These are phyloP conservation scores for Eupleurogrammus muticus DNA, from an alignment of 2,797 vertebrate genomes.

Conservation along the genomic window DNA sequence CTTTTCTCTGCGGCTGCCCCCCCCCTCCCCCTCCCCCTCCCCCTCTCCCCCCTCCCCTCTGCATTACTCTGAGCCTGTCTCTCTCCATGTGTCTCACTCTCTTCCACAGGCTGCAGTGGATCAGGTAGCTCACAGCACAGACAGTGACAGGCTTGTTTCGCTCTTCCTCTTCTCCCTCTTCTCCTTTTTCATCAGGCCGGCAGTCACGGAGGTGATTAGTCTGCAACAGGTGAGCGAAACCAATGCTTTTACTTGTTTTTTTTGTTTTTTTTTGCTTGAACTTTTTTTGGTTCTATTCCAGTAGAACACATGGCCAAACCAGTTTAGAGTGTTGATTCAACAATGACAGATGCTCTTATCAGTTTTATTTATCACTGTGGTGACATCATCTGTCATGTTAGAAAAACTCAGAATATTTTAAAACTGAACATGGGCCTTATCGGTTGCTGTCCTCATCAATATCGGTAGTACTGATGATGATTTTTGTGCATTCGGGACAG, in stretches of 20 bases:
- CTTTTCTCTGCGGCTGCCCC: constrained; percentile 70
- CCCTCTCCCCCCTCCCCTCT: constrained; percentile 48
- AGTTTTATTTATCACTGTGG: constrained; percentile 4
- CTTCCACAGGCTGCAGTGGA: constrained; percentile 62
- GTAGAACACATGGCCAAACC: constrained; percentile 7
- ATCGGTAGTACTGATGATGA: too few species aligned
- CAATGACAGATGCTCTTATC: constrained; percentile 7
- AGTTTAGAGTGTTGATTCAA: not conserved
- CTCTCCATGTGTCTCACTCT: constrained; percentile 48
- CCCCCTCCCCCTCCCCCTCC: constrained; percentile 44
- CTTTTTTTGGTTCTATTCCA: constrained; percentile 15
- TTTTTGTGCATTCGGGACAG: not conserved
- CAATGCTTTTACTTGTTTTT: constrained; percentile 27
- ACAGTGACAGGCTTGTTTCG: constrained; percentile 56
- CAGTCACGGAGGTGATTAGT: constrained; percentile 42
- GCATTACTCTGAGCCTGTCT: constrained; percentile 37
- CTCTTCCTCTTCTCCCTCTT: constrained; percentile 56
- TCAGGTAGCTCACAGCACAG: constrained; percentile 74
- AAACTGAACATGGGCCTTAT: not conserved
- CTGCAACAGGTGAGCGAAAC: constrained; percentile 75
- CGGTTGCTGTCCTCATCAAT: not conserved
- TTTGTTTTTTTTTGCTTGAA: constrained; percentile 1
- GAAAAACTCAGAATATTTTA: constrained; percentile 21
- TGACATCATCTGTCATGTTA: constrained; percentile 12
- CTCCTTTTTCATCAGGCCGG: constrained; percentile 62